A percentile compares a stretch with the other conserved stretches of the same genome.
Evolutionary conservation across 2,113 vertebrate species (phyloP).

Genomic region (Amblyornis subalaris): DNA sequence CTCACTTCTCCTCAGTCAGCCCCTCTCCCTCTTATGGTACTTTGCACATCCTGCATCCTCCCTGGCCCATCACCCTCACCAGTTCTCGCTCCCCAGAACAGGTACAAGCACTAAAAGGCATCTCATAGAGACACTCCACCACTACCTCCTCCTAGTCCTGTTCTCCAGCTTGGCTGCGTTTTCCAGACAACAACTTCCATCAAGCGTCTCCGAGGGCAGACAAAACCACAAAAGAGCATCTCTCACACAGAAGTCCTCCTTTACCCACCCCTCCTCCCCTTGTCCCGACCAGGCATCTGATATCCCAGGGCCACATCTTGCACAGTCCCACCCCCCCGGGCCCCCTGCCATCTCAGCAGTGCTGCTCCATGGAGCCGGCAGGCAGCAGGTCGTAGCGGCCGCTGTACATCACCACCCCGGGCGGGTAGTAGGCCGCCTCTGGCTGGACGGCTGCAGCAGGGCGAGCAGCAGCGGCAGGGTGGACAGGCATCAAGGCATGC

Average conservation of each 20-base stretch:
- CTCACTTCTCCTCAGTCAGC: not conserved
- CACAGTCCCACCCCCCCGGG: not conserved
- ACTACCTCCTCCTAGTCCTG: not conserved
- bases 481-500: conserved; percentile 61
- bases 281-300: not conserved
- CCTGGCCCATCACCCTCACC: not conserved
- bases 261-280: not conserved
- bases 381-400: conserved; percentile 78
- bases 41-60: not conserved
- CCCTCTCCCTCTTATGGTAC: not conserved
- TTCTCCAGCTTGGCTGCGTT: not conserved
- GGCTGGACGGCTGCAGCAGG: conserved; percentile 1
- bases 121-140: not conserved
- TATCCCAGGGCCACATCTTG: not conserved
- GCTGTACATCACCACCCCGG: conserved; percentile 80
- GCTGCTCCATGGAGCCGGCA: conserved; percentile 66
- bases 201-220: not conserved
- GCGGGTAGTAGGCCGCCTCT: conserved; percentile 79
- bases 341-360: conserved; percentile 20
- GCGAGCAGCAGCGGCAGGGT: not conserved
- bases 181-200: not conserved
- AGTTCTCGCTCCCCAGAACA: not conserved
- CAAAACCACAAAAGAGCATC: not conserved
- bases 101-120: not conserved
- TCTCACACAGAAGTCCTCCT: not conserved